Evolutionary conservation across 2,888 invertebrate species (phyloP), one percentile per base, ranked within the genome.

Genomic region (Drepanosiphum platanoidis): DNA sequence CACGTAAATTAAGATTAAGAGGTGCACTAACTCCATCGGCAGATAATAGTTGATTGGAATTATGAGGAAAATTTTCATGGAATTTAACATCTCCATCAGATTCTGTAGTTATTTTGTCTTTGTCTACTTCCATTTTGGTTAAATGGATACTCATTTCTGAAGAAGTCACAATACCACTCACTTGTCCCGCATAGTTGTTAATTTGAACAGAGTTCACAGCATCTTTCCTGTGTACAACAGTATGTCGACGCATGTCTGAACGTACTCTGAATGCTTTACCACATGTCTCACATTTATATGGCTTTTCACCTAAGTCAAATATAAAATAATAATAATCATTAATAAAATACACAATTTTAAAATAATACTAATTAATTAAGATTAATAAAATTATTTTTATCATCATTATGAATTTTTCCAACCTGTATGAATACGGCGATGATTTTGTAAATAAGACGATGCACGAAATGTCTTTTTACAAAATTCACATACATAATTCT

Each of bases 401-500:
- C 34, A 46, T 66, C 18, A 71, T 11, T 4, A 61, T 9, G 36
- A 18, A 13, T n/a, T 46, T 68, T 15, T 52, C 87, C 88, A 88
- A 93, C 94, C 96, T 30, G 96, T 96, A 88, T 96, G 96, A 86
- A 95, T 95, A 87, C 95, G 91, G 88, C 95, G 92, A 90, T 97
- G 96, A 88, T 94, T 95, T 88, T 95, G 94, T 15, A 96, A 90
- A 90, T 96, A 96, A 9, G 95, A 95, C 74, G 95, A 95, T 15
- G 96, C 96, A 68, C 96, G 91, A 91, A 97, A 97, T 34, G 93
- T 93, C 90, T 96, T 96, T 87, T 92, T 92, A 89, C 96, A 97
- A 89, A 92, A 94, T 87, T 95, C 95, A 89, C 96, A 97, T 88
- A 94, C 93, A 90, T 96, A 96, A 90, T 96, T 96, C 81, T 94